These are phyloP conservation scores for Columbina picui DNA, from an alignment of 2,113 vertebrate species.

Conservation along the genomic window DNA sequence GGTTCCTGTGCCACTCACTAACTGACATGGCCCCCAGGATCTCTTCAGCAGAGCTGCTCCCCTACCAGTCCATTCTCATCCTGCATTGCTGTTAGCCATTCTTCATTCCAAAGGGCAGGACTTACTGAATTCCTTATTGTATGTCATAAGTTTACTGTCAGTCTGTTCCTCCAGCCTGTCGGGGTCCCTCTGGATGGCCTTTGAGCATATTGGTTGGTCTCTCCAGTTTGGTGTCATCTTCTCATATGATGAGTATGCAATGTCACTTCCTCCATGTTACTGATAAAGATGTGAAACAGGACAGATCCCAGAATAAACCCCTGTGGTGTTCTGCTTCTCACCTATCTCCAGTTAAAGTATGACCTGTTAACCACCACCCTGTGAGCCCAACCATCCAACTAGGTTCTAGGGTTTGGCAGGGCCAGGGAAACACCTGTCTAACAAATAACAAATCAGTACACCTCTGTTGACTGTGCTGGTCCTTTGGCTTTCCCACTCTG, in stretches of 20 bases:
- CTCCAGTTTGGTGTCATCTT: neutral
- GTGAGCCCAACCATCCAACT: neutral
- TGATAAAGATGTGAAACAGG: neutral
- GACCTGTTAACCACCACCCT: neutral
- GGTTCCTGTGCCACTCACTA: neutral
- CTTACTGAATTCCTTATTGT: neutral
- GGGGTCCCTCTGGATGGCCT: neutral
- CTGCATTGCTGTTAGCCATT: rapidly evolving
- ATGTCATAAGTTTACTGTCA: neutral
- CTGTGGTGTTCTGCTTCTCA: neutral
- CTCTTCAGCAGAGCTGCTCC: neutral
- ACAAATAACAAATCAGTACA: neutral
- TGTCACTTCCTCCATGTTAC: neutral
- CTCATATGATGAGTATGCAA: neutral
- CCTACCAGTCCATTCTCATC: too few relatives aligned
- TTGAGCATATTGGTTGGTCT: neutral
- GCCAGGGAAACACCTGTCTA: neutral
- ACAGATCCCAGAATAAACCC: neutral
- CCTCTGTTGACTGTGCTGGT: neutral
- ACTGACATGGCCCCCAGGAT: neutral
- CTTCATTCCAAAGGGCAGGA: neutral
- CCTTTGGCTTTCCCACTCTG: neutral
- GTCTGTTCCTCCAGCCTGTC: neutral
- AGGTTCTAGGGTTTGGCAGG: neutral
- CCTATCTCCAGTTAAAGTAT: neutral